Conservation (phyloP, 2,113 vertebrate genomes). For the Macheiramphus alcinus region DNA sequence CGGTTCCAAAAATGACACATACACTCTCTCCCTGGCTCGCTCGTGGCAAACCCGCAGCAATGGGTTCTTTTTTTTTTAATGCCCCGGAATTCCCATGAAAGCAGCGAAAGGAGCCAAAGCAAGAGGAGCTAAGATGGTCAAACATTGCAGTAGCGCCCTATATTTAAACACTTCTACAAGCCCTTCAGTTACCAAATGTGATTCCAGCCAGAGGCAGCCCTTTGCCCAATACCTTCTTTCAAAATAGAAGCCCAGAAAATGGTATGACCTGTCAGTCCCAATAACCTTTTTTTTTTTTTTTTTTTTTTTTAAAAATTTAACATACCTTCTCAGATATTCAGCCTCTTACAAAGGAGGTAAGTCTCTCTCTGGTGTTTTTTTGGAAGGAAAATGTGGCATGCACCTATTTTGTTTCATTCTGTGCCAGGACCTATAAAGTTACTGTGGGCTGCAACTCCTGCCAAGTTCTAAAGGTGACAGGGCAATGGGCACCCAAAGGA, state of each 20-base stretch:
- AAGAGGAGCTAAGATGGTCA: neutral
- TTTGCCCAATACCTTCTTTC: neutral
- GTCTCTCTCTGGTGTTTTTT: constrained; percentile 43
- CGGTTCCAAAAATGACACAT: constrained; percentile 26
- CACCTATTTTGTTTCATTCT: constrained; percentile 67
- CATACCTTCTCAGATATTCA: neutral
- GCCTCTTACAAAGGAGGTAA: constrained; percentile 51
- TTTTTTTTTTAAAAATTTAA: neutral
- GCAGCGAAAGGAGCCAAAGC: neutral
- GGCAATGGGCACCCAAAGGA: constrained; percentile 59
- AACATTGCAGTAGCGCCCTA: neutral
- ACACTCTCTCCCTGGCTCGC: neutral
- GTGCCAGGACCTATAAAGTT: constrained; percentile 57
- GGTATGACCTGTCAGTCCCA: neutral
- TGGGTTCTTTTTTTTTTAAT: neutral
- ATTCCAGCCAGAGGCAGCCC: neutral
- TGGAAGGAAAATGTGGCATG: constrained; percentile 58
- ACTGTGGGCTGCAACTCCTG: constrained; percentile 38
- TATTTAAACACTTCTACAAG: neutral
- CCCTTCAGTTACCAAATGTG: neutral
- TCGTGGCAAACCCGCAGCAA: constrained; percentile 8
- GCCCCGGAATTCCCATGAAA: constrained; percentile 4
- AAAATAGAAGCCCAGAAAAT: constrained; percentile 17
- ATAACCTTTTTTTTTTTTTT: neutral
- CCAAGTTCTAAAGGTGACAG: constrained; percentile 48